phyloP scores from a whole-genome alignment of 2,797 vertebrate genomes.

The Meriones psammophilus region DNA sequence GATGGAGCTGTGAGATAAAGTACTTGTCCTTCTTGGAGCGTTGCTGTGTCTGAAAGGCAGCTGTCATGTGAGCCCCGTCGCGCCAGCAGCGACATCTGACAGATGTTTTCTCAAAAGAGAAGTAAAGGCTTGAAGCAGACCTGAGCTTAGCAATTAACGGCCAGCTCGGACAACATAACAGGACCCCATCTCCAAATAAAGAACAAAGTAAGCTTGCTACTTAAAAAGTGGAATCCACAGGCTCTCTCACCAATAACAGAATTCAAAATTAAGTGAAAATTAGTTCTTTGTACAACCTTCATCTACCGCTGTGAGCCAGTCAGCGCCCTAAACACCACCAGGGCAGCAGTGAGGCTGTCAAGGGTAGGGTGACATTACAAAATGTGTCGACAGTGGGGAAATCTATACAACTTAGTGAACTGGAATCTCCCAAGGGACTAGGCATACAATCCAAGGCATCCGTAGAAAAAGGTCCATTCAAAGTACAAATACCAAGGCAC shows the following conservation, averaged over 20 bases:
- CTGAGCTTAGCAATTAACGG: background rate
- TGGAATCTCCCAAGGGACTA: background rate
- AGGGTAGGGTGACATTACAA: background rate
- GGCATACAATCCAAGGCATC: accelerated
- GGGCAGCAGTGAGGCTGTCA: accelerated
- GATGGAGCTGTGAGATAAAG: background rate
- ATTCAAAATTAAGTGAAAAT: background rate
- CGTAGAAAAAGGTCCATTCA: too few species aligned
- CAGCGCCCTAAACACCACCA: background rate
- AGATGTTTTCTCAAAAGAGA: background rate
- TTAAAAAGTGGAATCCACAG: background rate
- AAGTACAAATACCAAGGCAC: accelerated
- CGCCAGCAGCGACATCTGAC: background rate
- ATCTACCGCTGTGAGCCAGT: background rate
- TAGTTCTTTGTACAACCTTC: background rate
- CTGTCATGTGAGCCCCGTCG: background rate
- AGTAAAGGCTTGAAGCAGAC: background rate
- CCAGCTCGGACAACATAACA: background rate
- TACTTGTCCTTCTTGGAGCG: background rate
- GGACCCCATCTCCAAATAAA: background rate
- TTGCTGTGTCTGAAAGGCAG: background rate
- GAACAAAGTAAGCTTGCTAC: background rate
- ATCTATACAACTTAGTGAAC: background rate
- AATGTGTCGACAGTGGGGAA: background rate
- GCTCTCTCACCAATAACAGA: background rate